Conservation (phyloP, 1,140 invertebrate genomes). For the Phocides pigmalion region DNA sequence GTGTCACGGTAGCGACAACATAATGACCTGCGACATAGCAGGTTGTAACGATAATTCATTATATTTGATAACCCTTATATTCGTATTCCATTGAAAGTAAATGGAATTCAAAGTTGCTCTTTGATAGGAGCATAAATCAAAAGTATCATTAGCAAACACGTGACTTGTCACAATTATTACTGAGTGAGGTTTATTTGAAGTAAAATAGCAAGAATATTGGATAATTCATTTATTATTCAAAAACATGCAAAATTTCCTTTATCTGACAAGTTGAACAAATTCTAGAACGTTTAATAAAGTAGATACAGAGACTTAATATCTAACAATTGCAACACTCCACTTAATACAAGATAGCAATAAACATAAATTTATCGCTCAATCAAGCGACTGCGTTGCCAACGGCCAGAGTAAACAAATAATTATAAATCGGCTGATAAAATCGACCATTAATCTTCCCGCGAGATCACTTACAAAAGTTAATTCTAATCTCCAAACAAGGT, state of each 20-base stretch:
- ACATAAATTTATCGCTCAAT: slow-evolving; percentile 25
- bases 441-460: slow-evolving; percentile 29
- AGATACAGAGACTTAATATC: slow-evolving; percentile 14
- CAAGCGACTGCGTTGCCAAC: slow-evolving; percentile 14
- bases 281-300: slow-evolving; percentile 23
- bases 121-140: slow-evolving; percentile 23
- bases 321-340: slow-evolving; percentile 11
- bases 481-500: slow-evolving; percentile 48
- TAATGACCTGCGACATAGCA: slow-evolving; percentile 19
- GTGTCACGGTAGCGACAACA: slow-evolving; percentile 10
- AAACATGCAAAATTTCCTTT: slow-evolving; percentile 24
- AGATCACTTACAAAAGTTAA: slow-evolving; percentile 28
- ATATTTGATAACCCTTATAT: slow-evolving; percentile 15
- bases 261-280: slow-evolving; percentile 15
- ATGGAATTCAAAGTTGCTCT: slow-evolving; percentile 18
- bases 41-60: slow-evolving; percentile 8
- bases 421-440: slow-evolving; percentile 22
- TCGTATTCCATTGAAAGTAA: slow-evolving; percentile 18
- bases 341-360: slow-evolving; percentile 21
- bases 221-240: slow-evolving; percentile 29
- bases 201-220: slow-evolving; percentile 23
- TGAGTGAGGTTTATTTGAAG: slow-evolving; percentile 17
- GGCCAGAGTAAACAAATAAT: slow-evolving; percentile 9
- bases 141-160: slow-evolving; percentile 4
- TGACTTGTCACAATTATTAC: slow-evolving; percentile 22